Conservation (phyloP, 2,797 vertebrate species). For the Salarias fasciatus region DNA sequence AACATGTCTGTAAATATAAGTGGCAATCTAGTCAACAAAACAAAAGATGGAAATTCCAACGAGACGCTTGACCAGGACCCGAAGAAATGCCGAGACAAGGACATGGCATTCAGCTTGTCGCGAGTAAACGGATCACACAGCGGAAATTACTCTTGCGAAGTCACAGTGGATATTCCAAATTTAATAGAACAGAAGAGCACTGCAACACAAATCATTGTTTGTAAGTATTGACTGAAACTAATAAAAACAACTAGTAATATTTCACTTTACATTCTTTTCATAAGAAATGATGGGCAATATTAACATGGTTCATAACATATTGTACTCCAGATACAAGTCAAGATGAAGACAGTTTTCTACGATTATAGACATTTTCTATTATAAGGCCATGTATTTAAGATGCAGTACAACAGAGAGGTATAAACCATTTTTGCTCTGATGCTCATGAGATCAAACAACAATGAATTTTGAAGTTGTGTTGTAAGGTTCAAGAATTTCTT, state of each 20-base stretch:
- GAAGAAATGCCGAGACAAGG: fast-evolving
- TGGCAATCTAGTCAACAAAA: too few relatives aligned
- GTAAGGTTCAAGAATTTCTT: background rate
- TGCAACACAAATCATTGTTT: constrained; percentile 31
- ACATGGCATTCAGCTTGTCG: background rate
- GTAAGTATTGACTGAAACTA: constrained; percentile 64
- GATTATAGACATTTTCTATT: too few relatives aligned
- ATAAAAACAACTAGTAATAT: background rate
- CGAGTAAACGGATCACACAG: background rate
- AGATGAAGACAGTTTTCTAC: too few relatives aligned
- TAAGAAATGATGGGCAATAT: background rate
- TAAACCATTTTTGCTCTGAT: too few relatives aligned
- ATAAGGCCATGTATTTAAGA: too few relatives aligned
- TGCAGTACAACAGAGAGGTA: too few relatives aligned
- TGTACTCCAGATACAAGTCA: too few relatives aligned
- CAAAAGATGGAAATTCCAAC: too few relatives aligned
- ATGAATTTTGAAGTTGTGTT: background rate
- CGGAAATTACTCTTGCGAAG: constrained; percentile 61
- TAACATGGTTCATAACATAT: too few relatives aligned
- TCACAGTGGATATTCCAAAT: constrained; percentile 11
- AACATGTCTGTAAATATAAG: fast-evolving
- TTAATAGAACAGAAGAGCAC: fast-evolving
- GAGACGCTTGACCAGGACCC: fast-evolving
- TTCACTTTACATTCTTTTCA: fast-evolving
- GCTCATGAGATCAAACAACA: too few relatives aligned